Conservation (phyloP, 2,888 invertebrate species). For the Eretmocerus hayati region DNA sequence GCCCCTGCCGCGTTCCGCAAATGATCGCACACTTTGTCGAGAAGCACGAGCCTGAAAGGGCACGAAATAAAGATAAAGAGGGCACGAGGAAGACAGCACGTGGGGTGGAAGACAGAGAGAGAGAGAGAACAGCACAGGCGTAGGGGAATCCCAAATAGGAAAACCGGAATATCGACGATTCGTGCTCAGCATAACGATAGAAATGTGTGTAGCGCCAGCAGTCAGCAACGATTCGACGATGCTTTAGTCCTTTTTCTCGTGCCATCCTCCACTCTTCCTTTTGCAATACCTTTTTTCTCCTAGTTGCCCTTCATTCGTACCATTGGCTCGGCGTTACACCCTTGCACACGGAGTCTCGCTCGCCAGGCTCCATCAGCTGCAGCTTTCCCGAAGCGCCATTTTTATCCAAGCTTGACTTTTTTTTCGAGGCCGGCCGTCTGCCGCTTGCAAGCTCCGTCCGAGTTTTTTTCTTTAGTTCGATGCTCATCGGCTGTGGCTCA, state of each 20-base stretch:
- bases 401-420: not conserved
- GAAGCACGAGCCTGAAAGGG: conserved; percentile 2
- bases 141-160: conserved; percentile 30
- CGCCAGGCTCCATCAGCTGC: not conserved
- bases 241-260: conserved; percentile 8
- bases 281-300: too few species aligned
- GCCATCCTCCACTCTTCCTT: not conserved
- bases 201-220: conserved; percentile 25
- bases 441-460: too few species aligned
- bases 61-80: not conserved
- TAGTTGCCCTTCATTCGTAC: too few species aligned
- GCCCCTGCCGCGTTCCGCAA: conserved; percentile 7
- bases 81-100: not conserved
- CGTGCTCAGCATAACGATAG: conserved; percentile 30
- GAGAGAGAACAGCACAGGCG: conserved; percentile 7
- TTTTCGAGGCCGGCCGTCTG: not conserved
- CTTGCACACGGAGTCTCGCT: too few species aligned
- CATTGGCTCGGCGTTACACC: too few species aligned
- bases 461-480: too few species aligned
- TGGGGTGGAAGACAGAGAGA: not conserved
- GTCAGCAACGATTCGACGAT: conserved; percentile 2
- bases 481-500: too few species aligned
- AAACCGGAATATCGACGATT: conserved; percentile 37
- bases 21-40: conserved; percentile 28
- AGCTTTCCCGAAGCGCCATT: not conserved